Evolutionary conservation across 1,140 invertebrate species (phyloP).

Genomic region (Hormaphis cornu): DNA sequence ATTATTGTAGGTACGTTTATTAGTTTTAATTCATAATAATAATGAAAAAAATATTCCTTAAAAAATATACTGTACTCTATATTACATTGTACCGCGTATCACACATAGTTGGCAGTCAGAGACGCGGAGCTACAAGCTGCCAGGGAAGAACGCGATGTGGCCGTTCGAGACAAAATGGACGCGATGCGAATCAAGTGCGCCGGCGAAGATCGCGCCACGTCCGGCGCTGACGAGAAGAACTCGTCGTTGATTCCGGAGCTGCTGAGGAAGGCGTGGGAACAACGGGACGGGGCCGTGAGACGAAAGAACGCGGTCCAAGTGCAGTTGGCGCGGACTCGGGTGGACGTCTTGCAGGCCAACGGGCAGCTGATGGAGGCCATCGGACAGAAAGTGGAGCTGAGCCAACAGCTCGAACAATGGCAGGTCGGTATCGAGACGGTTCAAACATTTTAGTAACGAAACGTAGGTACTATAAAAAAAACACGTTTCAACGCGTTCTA

Average conservation of each 20-base stretch:
- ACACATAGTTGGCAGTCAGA: conserved; percentile 57
- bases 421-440: conserved; percentile 61
- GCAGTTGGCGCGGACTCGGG: conserved; percentile 73
- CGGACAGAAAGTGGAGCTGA: conserved; percentile 87
- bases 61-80: neutral
- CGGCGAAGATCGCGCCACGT: conserved; percentile 62
- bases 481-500: neutral
- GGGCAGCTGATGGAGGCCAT: conserved; percentile 89
- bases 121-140: conserved; percentile 72
- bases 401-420: conserved; percentile 91
- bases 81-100: neutral
- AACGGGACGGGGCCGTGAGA: conserved; percentile 76
- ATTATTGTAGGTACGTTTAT: too few species aligned
- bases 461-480: neutral
- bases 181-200: conserved; percentile 58
- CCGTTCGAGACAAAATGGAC: conserved; percentile 59
- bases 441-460: neutral
- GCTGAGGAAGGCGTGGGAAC: conserved; percentile 46
- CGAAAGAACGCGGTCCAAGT: conserved; percentile 80
- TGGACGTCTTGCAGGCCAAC: conserved; percentile 85
- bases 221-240: conserved; percentile 50
- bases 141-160: conserved; percentile 69
- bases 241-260: conserved; percentile 69
- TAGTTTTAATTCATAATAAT: too few species aligned
- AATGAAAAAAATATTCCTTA: neutral